Conservation (phyloP, 2,113 vertebrate genomes). For the Phylloscopus trochilus region DNA sequence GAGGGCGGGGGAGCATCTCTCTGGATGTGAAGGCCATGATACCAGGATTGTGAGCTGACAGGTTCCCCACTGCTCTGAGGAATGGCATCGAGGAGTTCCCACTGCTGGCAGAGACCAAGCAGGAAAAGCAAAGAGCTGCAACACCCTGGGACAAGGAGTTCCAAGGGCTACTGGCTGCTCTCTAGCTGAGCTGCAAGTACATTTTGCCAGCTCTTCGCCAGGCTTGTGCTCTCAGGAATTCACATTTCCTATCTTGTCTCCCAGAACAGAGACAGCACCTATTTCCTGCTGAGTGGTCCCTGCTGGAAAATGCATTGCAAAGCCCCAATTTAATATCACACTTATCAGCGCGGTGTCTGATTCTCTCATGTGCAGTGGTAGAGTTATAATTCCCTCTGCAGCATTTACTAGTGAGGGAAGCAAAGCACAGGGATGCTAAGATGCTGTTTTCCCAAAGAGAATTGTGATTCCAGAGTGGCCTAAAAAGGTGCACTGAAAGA, state of each 20-base stretch:
- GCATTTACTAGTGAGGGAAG: not conserved
- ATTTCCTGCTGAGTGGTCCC: not conserved
- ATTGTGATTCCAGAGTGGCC: not conserved
- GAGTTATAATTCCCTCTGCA: not conserved
- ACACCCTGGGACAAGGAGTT: not conserved
- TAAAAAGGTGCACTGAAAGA: not conserved
- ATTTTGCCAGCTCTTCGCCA: not conserved
- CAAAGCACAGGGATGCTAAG: not conserved
- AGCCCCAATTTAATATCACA: not conserved
- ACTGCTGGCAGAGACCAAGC: not conserved
- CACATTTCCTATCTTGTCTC: not conserved
- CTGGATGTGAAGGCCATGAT: not conserved
- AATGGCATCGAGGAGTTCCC: not conserved
- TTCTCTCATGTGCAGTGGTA: not conserved
- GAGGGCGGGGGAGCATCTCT: not conserved
- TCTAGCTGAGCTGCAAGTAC: not conserved
- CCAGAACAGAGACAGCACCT: not conserved
- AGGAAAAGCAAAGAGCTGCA: not conserved
- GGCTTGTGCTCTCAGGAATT: not conserved
- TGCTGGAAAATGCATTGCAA: not conserved
- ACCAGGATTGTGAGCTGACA: not conserved
- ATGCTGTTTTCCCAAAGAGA: not conserved
- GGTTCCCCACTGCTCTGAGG: conserved; percentile 9
- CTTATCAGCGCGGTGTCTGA: not conserved
- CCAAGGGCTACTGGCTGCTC: not conserved